These are phyloP conservation scores for Petrolisthes cinctipes DNA, from an alignment of 2,888 invertebrate species.

Conservation along the genomic window DNA sequence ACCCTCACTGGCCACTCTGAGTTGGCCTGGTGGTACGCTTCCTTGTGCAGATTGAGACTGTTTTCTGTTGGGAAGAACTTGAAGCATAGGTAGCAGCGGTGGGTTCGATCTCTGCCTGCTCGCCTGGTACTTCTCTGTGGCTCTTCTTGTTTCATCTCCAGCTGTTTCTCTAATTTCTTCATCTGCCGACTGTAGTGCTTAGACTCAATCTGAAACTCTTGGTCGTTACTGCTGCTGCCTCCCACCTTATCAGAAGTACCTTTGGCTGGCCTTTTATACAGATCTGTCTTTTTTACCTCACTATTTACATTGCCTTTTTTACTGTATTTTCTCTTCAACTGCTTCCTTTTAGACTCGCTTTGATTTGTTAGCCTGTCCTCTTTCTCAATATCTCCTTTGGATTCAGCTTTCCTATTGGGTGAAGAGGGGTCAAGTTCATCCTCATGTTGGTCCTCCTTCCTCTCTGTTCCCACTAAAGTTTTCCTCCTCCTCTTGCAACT, in stretches of 20 bases:
- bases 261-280: not conserved
- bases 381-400: too few species aligned
- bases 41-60: conserved; percentile 42
- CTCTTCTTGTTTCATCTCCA: conserved; percentile 16
- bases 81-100: conserved; percentile 53
- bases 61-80: conserved; percentile 39
- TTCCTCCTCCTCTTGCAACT: not conserved
- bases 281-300: not conserved
- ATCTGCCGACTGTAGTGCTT: conserved; percentile 39
- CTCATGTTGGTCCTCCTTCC: too few species aligned
- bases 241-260: not conserved
- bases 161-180: not conserved
- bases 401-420: not conserved
- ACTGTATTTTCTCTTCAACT: too few species aligned
- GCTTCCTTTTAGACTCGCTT: not conserved
- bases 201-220: conserved; percentile 41
- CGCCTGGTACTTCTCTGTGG: not conserved
- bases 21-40: conserved; percentile 43
- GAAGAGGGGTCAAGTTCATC: too few species aligned
- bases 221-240: conserved; percentile 11
- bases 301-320: not conserved
- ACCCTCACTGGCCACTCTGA: conserved; percentile 49
- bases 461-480: too few species aligned
- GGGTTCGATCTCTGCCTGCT: conserved; percentile 36
- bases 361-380: not conserved